phyloP scores from a whole-genome alignment of 2,113 vertebrate species.

The Cynopterus brachyotis region DNA sequence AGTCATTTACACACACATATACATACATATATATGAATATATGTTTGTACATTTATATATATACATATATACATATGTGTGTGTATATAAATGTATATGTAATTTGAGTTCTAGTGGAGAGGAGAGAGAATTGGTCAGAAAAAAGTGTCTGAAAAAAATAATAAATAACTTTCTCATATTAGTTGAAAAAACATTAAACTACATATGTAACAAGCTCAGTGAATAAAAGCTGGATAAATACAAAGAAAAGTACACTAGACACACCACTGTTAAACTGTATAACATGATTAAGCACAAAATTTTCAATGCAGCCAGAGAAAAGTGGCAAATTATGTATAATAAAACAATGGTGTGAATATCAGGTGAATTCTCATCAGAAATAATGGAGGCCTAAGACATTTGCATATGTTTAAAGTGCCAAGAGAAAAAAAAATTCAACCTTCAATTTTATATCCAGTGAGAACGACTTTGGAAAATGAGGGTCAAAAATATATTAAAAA shows the following conservation, averaged over 20 bases:
- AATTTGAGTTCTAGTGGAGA: neutral
- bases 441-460: neutral
- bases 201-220: neutral
- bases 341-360: neutral
- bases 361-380: neutral
- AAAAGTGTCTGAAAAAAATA: neutral
- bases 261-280: neutral
- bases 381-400: neutral
- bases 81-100: neutral
- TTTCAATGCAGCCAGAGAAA: neutral
- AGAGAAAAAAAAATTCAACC: neutral
- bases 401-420: neutral
- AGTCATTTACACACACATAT: neutral
- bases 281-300: neutral
- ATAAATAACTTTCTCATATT: neutral
- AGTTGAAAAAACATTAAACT: neutral
- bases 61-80: rapidly evolving
- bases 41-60: neutral
- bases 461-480: neutral
- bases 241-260: neutral
- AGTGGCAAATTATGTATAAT: neutral
- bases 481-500: neutral
- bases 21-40: rapidly evolving
- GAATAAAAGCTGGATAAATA: neutral
- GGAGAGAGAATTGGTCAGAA: neutral